These are phyloP conservation scores for Diabrotica balteata DNA, from an alignment of 2,888 invertebrate species.

Conservation along the genomic window DNA sequence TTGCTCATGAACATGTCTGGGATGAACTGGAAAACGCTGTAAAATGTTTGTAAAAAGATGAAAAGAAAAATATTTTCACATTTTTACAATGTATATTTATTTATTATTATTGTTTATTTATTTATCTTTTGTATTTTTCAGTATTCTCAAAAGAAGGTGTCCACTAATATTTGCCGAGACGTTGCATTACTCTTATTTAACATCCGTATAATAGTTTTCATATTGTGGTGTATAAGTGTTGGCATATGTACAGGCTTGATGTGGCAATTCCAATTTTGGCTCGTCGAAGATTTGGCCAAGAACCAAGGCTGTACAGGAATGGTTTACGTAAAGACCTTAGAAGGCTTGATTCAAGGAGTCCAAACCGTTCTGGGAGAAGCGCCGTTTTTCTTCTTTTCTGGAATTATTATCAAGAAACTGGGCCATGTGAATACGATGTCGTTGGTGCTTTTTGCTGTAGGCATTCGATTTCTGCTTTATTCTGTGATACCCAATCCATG, in stretches of 20 bases:
- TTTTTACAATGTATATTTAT: too few relatives aligned
- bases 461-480: slow-evolving; percentile 81
- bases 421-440: slow-evolving; percentile 87
- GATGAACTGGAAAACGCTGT: too few relatives aligned
- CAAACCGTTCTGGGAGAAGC: slow-evolving; percentile 85
- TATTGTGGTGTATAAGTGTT: slow-evolving; percentile 80
- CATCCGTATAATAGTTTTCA: slow-evolving; percentile 74
- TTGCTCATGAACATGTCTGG: too few relatives aligned
- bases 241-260: slow-evolving; percentile 85
- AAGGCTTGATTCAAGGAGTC: slow-evolving; percentile 57
- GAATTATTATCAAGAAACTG: slow-evolving; percentile 76
- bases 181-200: slow-evolving; percentile 72
- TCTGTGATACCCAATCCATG: slow-evolving; percentile 81
- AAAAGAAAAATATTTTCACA: too few relatives aligned
- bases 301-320: slow-evolving; percentile 56
- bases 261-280: slow-evolving; percentile 90
- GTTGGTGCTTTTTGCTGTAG: slow-evolving; percentile 79
- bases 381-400: slow-evolving; percentile 86
- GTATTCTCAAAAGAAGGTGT: slow-evolving; percentile 71
- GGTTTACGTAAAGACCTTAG: slow-evolving; percentile 60
- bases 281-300: slow-evolving; percentile 75
- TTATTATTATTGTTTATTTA: too few relatives aligned
- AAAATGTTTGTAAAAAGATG: too few relatives aligned
- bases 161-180: slow-evolving; percentile 73
- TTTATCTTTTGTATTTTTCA: slow-evolving; percentile 54